A percentile compares a stretch with the other conserved stretches of the same genome.
Conservation (phyloP, 1,140 invertebrate genomes). For the Doryteuthis pealeii region DNA sequence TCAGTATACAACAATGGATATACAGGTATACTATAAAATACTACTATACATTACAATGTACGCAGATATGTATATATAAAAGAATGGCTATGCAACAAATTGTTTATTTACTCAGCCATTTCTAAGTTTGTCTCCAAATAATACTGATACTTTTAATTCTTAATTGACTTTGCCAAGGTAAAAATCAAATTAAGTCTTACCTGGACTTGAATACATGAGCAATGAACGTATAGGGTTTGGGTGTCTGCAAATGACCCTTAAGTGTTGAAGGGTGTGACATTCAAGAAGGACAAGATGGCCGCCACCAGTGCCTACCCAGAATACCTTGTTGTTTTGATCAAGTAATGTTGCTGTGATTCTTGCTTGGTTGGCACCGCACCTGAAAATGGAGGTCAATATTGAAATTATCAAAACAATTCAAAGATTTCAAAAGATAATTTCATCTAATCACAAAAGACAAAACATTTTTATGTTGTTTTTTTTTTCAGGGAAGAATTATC, state of each 20-base stretch:
- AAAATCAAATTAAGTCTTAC: not conserved
- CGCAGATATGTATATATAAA: too few relatives aligned
- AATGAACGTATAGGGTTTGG: conserved; percentile 32
- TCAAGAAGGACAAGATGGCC: conserved; percentile 45
- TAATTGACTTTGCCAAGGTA: too few relatives aligned
- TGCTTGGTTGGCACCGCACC: not conserved
- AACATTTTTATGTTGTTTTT: too few relatives aligned
- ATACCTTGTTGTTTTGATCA: conserved; percentile 26
- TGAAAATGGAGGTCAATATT: not conserved
- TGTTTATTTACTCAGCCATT: too few relatives aligned
- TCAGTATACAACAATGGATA: too few relatives aligned
- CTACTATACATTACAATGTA: too few relatives aligned
- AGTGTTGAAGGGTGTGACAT: conserved; percentile 22
- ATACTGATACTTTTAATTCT: too few relatives aligned
- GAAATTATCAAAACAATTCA: not conserved
- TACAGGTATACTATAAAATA: too few relatives aligned
- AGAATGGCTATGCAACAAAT: too few relatives aligned
- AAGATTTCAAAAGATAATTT: not conserved
- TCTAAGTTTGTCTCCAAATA: too few relatives aligned
- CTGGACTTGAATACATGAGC: not conserved
- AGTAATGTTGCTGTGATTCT: conserved; percentile 42
- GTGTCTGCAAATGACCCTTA: conserved; percentile 36
- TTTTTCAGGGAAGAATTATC: too few relatives aligned
- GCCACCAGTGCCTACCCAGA: conserved; percentile 48
- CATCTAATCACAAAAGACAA: too few relatives aligned